phyloP scores from a whole-genome alignment of 2,888 invertebrate species.

The Euzetes globulus region DNA sequence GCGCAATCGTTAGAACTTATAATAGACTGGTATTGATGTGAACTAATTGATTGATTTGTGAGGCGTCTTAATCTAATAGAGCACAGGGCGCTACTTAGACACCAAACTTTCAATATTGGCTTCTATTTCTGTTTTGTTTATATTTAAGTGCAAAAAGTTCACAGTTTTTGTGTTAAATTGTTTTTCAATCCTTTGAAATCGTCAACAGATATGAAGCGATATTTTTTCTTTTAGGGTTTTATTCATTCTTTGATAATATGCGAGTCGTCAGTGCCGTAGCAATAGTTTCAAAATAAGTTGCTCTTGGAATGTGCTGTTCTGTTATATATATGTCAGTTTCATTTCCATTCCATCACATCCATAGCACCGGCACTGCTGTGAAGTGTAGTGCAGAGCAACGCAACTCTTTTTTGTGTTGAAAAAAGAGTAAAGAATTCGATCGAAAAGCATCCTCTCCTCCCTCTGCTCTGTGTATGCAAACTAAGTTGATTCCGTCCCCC shows the following conservation, averaged over 20 bases:
- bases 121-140: neutral
- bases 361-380: neutral
- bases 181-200: neutral
- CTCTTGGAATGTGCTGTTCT: neutral
- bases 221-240: neutral
- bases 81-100: neutral
- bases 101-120: neutral
- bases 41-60: conserved; percentile 19
- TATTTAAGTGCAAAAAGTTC: neutral
- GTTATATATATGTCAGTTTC: neutral
- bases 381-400: neutral
- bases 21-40: neutral
- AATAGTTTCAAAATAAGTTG: neutral
- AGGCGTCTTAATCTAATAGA: conserved; percentile 21
- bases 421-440: conserved; percentile 21
- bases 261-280: neutral
- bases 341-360: conserved; percentile 13
- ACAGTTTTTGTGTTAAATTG: conserved; percentile 1
- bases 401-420: conserved; percentile 8
- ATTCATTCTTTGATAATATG: neutral
- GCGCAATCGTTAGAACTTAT: neutral
- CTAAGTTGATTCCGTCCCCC: conserved; percentile 1
- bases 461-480: conserved; percentile 14
- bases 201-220: neutral
- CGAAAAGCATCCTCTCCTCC: conserved; percentile 29